Conservation (phyloP, 2,113 vertebrate genomes). For the Tetraodon nigroviridis region DNA sequence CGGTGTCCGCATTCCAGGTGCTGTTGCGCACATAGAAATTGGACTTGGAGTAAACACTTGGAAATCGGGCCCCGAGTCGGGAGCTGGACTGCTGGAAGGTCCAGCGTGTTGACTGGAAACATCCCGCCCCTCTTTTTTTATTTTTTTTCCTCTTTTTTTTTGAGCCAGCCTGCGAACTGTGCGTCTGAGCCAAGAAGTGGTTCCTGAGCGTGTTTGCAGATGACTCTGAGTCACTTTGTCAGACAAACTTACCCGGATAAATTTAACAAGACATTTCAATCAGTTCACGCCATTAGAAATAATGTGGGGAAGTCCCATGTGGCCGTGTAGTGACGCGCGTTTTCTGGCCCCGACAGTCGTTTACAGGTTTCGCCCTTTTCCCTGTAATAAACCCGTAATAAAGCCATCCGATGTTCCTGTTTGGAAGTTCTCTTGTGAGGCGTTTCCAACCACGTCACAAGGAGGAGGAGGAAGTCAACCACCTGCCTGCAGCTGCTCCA, state of each 20-base stretch:
- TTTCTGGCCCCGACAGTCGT: too few relatives aligned
- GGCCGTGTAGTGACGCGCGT: too few relatives aligned
- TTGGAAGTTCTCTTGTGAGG: slow-evolving; percentile 6
- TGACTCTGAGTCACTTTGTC: not conserved
- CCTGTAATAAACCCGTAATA: not conserved
- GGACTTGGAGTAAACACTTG: slow-evolving; percentile 63
- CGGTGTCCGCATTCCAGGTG: slow-evolving; percentile 72
- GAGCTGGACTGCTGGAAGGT: slow-evolving; percentile 1
- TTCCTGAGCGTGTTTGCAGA: not conserved
- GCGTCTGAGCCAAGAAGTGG: slow-evolving; percentile 6
- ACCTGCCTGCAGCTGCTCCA: slow-evolving; percentile 5
- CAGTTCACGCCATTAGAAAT: too few relatives aligned
- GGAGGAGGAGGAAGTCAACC: slow-evolving; percentile 24
- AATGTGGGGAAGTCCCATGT: too few relatives aligned
- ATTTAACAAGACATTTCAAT: too few relatives aligned
- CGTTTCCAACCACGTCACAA: not conserved
- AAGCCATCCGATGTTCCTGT: slow-evolving; percentile 1
- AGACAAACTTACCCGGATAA: too few relatives aligned
- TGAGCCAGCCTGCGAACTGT: slow-evolving; percentile 1
- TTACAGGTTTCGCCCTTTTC: too few relatives aligned
- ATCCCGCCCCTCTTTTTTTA: slow-evolving; percentile 4
- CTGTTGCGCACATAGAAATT: slow-evolving; percentile 71
- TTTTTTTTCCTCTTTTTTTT: not conserved
- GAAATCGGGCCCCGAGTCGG: slow-evolving; percentile 23
- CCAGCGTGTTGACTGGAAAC: slow-evolving; percentile 6